phyloP scores from a whole-genome alignment of 2,113 vertebrate species.

The Pelecanus crispus region DNA sequence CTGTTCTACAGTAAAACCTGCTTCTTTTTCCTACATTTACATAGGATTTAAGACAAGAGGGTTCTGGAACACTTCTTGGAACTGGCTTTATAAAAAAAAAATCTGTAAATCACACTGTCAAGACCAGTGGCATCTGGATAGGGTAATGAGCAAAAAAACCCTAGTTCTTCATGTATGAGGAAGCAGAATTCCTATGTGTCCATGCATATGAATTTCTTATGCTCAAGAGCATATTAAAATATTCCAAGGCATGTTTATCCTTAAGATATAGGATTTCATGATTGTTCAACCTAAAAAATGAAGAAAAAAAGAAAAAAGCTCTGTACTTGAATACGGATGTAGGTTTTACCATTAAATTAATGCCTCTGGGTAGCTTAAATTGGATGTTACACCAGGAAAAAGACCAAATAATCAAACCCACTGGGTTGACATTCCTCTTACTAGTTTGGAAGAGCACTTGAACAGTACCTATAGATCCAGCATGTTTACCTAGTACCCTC shows the following conservation, averaged over 20 bases:
- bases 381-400: neutral
- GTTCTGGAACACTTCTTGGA: neutral
- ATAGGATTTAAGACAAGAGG: neutral
- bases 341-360: neutral
- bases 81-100: neutral
- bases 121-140: neutral
- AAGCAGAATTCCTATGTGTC: neutral
- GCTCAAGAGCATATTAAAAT: neutral
- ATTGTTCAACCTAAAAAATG: neutral
- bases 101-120: neutral
- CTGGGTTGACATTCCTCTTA: neutral
- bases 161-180: neutral
- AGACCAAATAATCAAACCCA: neutral
- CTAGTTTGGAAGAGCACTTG: neutral
- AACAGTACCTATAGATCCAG: neutral
- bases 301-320: neutral
- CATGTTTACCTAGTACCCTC: rapidly evolving
- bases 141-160: neutral
- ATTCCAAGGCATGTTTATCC: neutral
- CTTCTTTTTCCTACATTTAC: neutral
- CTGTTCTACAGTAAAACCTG: neutral
- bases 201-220: neutral
- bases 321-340: neutral
- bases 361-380: neutral
- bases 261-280: neutral